Base-by-base conservation (phyloP, 2,797 vertebrate species). In the Scarus forsteni region DNA sequence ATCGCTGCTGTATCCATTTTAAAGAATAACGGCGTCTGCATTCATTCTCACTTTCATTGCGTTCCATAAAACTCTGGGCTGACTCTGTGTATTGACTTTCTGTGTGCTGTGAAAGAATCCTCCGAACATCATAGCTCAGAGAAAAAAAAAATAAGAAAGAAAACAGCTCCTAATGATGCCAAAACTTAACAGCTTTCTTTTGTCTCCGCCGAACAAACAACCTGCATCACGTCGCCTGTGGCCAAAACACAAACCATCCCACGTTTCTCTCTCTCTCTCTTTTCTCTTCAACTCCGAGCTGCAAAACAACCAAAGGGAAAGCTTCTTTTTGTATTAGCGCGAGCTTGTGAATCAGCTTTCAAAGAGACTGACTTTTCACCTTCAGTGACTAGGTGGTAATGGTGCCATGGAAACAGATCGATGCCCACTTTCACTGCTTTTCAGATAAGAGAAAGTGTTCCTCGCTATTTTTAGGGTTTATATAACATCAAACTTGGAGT, bases 381-480 rank as follows among this genome's bases (percentile, higher is more conserved):
- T 92, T 90, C 81, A 88, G 90, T 75, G 85, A 84, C 90, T 80
- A 86, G 73, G 72, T 51, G 80, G 79, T 90, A 75, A 88, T 68
- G 88, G 83, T 78, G 75, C 85, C 89, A 79, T 66, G 76, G 86
- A 85, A 94, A 85, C 71, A 38, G 60, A 75, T 73, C 89, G 69
- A 87, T 78, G 81, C 87, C 88, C 91, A 92, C 93, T 93, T 60
- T 55, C 3, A 68, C 7, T 36, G 43, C 40, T 40, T 45, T 79
- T 85, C 83, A 88, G 27, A 58, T 38, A 60, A 49, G 34, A 18
- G 36, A 10, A 69, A 27, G 74, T 73, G 58, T 79, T 77, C 53
- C 60, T 67, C 7, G 42, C 65, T 89, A 83, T 92, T 87, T 86
- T 10, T 5, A 60, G 65, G 83, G 85, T 55, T 61, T 77, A 45